Conservation (phyloP, 2,888 invertebrate species). For the Andrena haemorrhoa region DNA sequence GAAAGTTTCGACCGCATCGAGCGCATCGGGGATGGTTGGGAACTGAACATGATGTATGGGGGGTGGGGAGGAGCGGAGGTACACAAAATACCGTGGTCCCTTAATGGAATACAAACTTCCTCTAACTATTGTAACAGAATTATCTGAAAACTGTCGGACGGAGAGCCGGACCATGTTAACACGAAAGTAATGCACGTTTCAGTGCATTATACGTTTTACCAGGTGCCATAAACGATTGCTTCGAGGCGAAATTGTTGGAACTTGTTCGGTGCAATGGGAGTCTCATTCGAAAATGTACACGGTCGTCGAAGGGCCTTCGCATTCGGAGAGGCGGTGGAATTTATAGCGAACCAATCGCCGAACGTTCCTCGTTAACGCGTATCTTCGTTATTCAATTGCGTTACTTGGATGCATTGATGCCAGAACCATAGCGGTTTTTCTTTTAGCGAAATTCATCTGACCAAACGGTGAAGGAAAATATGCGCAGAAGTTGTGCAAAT, state of each 20-base stretch:
- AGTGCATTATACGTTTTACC: slow-evolving; percentile 43
- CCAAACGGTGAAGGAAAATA: no score
- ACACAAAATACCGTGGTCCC: slow-evolving; percentile 72
- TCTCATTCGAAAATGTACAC: slow-evolving; percentile 31
- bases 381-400: slow-evolving; percentile 7
- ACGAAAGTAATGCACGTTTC: slow-evolving; percentile 67
- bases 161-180: slow-evolving; percentile 43
- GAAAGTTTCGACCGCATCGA: background rate
- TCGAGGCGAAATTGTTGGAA: slow-evolving; percentile 47
- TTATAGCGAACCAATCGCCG: slow-evolving; percentile 7
- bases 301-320: slow-evolving; percentile 10
- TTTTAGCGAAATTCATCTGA: no score
- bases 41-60: slow-evolving; percentile 21
- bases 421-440: no score
- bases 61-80: slow-evolving; percentile 42
- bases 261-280: slow-evolving; percentile 33
- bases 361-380: slow-evolving; percentile 38
- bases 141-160: slow-evolving; percentile 76
- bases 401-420: no score
- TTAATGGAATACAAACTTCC: slow-evolving; percentile 78
- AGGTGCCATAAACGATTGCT: slow-evolving; percentile 36
- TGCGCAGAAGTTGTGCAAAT: no score
- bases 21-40: background rate
- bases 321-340: slow-evolving; percentile 30
- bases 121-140: slow-evolving; percentile 78